These are phyloP conservation scores for Tiliacea aurago DNA, from an alignment of 2,888 invertebrate genomes.

Conservation along the genomic window DNA sequence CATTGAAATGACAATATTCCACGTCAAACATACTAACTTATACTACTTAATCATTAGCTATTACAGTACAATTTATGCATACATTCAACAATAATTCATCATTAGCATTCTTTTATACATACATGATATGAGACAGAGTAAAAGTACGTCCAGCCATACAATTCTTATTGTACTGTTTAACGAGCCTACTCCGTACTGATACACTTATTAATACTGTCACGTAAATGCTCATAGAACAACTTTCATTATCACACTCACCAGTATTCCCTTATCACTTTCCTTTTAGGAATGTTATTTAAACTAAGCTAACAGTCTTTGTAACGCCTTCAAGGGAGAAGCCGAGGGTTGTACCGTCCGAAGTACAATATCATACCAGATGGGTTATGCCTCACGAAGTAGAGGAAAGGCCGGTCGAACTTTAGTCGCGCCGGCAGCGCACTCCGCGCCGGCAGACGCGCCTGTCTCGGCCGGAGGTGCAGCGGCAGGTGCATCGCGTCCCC, in stretches of 20 bases:
- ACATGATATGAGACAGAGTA: slow-evolving; percentile 79
- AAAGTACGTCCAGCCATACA: slow-evolving; percentile 68
- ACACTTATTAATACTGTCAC: slow-evolving; percentile 89
- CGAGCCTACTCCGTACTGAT: slow-evolving; percentile 78
- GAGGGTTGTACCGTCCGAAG: slow-evolving; percentile 96
- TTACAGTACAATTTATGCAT: slow-evolving; percentile 75
- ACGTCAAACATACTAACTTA: slow-evolving; percentile 67
- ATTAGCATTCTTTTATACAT: slow-evolving; percentile 77
- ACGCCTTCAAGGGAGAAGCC: slow-evolving; percentile 92
- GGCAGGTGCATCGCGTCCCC: slow-evolving; percentile 91
- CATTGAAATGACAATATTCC: slow-evolving; percentile 76
- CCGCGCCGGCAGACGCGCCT: slow-evolving; percentile 93
- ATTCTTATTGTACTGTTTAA: slow-evolving; percentile 61
- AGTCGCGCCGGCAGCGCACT: slow-evolving; percentile 92
- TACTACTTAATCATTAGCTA: slow-evolving; percentile 68
- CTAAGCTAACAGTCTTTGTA: slow-evolving; percentile 88
- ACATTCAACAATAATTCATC: slow-evolving; percentile 76
- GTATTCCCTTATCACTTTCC: slow-evolving; percentile 87
- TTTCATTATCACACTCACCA: slow-evolving; percentile 86
- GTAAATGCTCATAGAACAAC: slow-evolving; percentile 85
- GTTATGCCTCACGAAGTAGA: slow-evolving; percentile 97
- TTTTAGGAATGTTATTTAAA: slow-evolving; percentile 85
- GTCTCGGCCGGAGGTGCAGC: slow-evolving; percentile 92
- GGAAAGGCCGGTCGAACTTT: slow-evolving; percentile 96
- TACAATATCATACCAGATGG: slow-evolving; percentile 97